These are phyloP conservation scores for Ardeotis arabs DNA, from an alignment of 2,113 vertebrate genomes.

Conservation along the genomic window DNA sequence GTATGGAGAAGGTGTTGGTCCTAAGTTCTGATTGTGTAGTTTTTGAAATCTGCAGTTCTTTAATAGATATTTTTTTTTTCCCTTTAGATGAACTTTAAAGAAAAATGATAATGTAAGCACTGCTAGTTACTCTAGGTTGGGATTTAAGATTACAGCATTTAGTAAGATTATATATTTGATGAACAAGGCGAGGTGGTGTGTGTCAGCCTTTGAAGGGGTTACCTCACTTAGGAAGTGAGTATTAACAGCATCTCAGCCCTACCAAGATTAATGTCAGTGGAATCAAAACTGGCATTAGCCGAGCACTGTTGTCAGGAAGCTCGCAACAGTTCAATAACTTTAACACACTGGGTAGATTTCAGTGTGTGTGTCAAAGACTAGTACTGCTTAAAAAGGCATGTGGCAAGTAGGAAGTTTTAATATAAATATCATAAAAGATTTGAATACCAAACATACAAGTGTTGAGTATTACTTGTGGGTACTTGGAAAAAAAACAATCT, in stretches of 20 bases:
- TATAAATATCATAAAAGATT: slow-evolving; percentile 34
- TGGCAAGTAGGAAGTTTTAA: slow-evolving; percentile 42
- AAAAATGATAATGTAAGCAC: slow-evolving; percentile 73
- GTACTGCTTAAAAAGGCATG: slow-evolving; percentile 13
- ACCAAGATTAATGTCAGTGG: slow-evolving; percentile 60
- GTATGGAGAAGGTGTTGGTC: slow-evolving; percentile 56
- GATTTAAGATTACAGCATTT: slow-evolving; percentile 78
- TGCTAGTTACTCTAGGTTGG: slow-evolving; percentile 72
- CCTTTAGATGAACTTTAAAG: slow-evolving; percentile 49
- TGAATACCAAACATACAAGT: slow-evolving; percentile 15
- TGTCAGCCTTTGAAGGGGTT: slow-evolving; percentile 61
- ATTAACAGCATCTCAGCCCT: slow-evolving; percentile 68
- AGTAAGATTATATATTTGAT: slow-evolving; percentile 75
- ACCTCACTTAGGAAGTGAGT: slow-evolving; percentile 61
- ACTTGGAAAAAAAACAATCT: neutral
- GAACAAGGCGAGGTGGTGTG: slow-evolving; percentile 66
- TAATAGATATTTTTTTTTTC: neutral
- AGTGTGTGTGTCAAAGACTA: slow-evolving; percentile 42
- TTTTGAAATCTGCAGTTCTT: slow-evolving; percentile 45
- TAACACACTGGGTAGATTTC: slow-evolving; percentile 16
- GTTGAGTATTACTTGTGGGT: neutral
- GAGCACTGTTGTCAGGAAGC: slow-evolving; percentile 33
- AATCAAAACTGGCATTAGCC: slow-evolving; percentile 39
- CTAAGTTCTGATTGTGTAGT: neutral
- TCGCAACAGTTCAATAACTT: slow-evolving; percentile 36